These are phyloP conservation scores for Platyrinchus mystaceus DNA, from an alignment of 2,797 vertebrate genomes.

Conservation along the genomic window DNA sequence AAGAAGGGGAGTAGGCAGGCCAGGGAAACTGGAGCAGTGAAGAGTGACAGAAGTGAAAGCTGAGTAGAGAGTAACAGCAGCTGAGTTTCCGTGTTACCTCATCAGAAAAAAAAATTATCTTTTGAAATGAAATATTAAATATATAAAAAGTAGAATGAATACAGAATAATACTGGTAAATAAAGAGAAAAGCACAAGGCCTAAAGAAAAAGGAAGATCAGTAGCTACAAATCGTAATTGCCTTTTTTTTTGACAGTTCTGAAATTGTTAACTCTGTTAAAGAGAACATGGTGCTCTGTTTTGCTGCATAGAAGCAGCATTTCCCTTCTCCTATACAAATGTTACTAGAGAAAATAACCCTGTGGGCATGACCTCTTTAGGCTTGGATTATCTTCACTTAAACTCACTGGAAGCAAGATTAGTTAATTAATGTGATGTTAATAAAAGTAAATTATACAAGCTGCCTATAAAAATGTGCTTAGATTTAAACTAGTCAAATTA, in stretches of 20 bases:
- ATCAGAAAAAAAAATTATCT: background rate
- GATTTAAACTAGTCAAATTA: conserved; percentile 22
- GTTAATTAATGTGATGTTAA: background rate
- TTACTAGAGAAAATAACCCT: background rate
- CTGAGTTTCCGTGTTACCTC: background rate
- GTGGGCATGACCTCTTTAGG: background rate
- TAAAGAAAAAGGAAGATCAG: background rate
- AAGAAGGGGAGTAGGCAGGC: background rate
- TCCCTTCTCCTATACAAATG: background rate
- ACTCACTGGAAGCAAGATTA: background rate
- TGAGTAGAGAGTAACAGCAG: background rate
- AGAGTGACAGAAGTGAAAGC: background rate
- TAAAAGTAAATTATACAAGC: background rate
- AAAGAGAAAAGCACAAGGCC: background rate
- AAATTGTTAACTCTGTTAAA: background rate
- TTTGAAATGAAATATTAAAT: background rate
- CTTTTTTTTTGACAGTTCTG: background rate
- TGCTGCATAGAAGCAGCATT: conserved; percentile 7
- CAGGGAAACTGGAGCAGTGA: background rate
- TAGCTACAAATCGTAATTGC: background rate
- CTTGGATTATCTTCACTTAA: conserved; percentile 9
- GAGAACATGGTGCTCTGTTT: background rate
- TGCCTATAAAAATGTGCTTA: background rate
- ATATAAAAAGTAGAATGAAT: background rate
- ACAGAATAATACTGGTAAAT: background rate